Base-by-base conservation (phyloP, 2,797 vertebrate genomes). In the Paguma larvata region DNA sequence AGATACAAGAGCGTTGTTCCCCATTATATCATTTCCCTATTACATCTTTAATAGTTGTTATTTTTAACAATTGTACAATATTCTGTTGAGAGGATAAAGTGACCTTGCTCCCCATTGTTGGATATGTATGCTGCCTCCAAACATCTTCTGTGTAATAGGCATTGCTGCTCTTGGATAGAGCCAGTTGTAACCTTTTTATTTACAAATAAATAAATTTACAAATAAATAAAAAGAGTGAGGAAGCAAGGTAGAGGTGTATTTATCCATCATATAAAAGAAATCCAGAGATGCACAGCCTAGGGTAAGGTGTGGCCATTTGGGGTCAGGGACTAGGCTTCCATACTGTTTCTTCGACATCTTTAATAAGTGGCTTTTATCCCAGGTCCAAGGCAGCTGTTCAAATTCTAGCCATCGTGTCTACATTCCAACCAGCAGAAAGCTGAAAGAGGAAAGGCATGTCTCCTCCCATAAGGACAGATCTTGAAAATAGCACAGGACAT, bases 401-500 rank as follows among this genome's bases (percentile, higher is more conserved):
- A 95, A 48, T 53, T 87, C 83, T 78, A 91, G 92, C 51, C 34
- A 75, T 93, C 79, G 18, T 68, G 51, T 95, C 65, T 38, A 86
- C 86, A 78, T 95, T 95, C 92, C 75, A 95, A 78, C 48, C 41
- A 86, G 63, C 56, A 62, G 53, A 32, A 95, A 84, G 41, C 94
- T 90, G 77, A 84, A 85, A 87, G 46, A 67, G 68, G 65, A 95
- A 94, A 89, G 80, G 51, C 68, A 78, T 82, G 63, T 94, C 77
- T 90, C 30, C 75, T 73, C 18, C 46, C 65, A 38, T 67, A 83
- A 89, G 46, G 53, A 65, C 46, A 83, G 18, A 82, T 93, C 67
- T 53, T 90, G 86, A 93, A 96, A 95, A 89, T 68, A 97, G 41
- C 85, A 90, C 41, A 63, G 53, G 77, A 72, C 73, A 78, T 80